Evolutionary conservation across 1,140 invertebrate genomes (phyloP), one percentile per base, ranked within the genome.

Genomic region (Venturia canescens): DNA sequence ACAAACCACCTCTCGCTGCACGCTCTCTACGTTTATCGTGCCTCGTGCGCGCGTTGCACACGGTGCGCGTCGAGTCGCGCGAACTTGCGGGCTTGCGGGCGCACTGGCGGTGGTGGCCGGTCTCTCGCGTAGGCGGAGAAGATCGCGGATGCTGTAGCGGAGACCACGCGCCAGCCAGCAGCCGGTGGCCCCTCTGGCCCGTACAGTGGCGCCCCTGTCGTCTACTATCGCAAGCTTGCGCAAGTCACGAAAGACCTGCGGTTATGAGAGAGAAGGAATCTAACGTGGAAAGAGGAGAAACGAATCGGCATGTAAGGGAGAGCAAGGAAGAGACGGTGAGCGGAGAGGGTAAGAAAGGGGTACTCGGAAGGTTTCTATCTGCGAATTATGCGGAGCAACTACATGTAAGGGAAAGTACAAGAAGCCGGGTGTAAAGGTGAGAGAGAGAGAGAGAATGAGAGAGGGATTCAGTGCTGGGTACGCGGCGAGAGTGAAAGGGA

Each of bases 51-150:
- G 80, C 84, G 71, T 82, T 81, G 70, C 80, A 80, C 60, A 66
- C 80, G 76, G 83, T 81, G 82, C 86, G 89, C 89, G 87, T 88
- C 86, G 89, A 88, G 89, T 91, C 90, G 89, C 90, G 90, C 90
- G 91, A 91, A 91, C 90, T 91, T 92, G 90, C 90, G 90, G 90
- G 91, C 90, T 91, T 91, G 90, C 90, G 89, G 89, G 90, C 90
- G 90, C 90, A 92, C 91, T 92, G 91, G 89, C 90, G 90, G 88
- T 85, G 87, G 84, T 83, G 84, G 85, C 72, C 84, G 80, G 84
- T 71, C 81, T 71, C 81, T 85, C 89, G 90, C 89, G 90, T 90
- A 91, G 90, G 89, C 90, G 90, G 90, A 90, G 86, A 87, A 87
- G 87, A 87, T 88, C 87, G 87, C 90, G 89, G 91, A 92, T 90